Evolutionary conservation across 1,140 invertebrate genomes (phyloP).

Genomic region (Gryon sp.): DNA sequence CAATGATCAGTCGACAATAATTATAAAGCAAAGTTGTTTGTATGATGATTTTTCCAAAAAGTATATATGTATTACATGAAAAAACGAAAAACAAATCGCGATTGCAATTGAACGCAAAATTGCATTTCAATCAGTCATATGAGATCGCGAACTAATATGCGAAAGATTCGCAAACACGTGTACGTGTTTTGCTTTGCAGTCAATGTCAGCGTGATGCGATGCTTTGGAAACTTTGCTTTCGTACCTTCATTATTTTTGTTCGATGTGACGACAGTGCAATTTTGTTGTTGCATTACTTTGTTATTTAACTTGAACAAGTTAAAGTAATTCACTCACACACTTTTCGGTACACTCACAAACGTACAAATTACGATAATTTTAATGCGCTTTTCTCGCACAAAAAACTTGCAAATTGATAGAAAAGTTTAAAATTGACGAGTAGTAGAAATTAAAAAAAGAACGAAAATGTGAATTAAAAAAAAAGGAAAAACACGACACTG

Average conservation of each 20-base stretch:
- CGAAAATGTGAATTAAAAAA: neutral
- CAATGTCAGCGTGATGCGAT: slow-evolving; percentile 18
- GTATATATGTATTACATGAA: too few species aligned
- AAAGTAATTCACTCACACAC: neutral
- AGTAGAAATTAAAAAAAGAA: neutral
- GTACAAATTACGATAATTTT: too few species aligned
- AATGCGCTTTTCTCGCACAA: too few species aligned
- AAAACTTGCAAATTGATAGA: too few species aligned
- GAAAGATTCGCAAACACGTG: slow-evolving; percentile 1
- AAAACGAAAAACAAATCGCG: slow-evolving; percentile 27
- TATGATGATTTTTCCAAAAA: too few species aligned
- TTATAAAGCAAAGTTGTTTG: too few species aligned
- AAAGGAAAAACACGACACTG: neutral
- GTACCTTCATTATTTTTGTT: slow-evolving; percentile 26
- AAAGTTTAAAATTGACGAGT: too few species aligned
- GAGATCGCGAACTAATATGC: neutral
- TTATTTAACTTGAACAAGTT: neutral
- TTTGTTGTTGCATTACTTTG: neutral
- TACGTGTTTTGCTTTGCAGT: slow-evolving; percentile 15
- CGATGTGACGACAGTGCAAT: neutral
- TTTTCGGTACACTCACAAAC: neutral
- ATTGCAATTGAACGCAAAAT: too few species aligned
- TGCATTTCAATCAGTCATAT: neutral
- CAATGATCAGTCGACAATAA: slow-evolving; percentile 26
- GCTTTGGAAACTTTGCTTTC: slow-evolving; percentile 8